phyloP scores from a whole-genome alignment of 2,797 vertebrate genomes.

The Capromys pilorides region DNA sequence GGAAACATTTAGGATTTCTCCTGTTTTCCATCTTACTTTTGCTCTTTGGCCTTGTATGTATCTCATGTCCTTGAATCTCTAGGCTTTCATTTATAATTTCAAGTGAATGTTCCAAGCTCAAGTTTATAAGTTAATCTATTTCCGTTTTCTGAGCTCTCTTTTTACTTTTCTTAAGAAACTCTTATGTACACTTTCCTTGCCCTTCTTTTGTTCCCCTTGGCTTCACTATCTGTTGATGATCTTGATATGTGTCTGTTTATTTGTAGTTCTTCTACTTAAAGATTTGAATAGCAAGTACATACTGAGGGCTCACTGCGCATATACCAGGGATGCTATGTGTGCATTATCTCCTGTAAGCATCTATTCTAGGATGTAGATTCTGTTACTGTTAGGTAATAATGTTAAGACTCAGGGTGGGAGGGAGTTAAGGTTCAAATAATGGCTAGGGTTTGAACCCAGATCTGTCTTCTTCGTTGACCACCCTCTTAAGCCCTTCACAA shows the following conservation, averaged over 20 bases:
- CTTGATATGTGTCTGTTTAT: neutral
- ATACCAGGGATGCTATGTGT: neutral
- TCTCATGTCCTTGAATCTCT: neutral
- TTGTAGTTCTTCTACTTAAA: conserved; percentile 22
- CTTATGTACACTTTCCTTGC: neutral
- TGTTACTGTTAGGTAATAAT: neutral
- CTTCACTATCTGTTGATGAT: neutral
- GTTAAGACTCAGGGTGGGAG: neutral
- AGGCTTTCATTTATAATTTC: conserved; percentile 3
- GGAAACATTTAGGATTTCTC: neutral
- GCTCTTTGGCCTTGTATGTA: neutral
- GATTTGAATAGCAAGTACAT: neutral
- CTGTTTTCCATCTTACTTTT: conserved; percentile 5
- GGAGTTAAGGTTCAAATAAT: neutral
- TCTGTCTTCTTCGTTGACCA: neutral
- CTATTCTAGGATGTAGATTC: neutral
- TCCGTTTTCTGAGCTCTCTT: neutral
- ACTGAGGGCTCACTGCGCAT: neutral
- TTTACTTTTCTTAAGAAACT: conserved; percentile 28
- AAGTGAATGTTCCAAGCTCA: neutral
- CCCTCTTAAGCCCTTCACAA: neutral
- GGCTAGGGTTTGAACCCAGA: neutral
- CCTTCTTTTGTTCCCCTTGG: neutral
- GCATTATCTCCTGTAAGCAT: neutral
- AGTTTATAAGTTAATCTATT: neutral